Conservation (phyloP, 1,140 invertebrate species). For the Limonius californicus region DNA sequence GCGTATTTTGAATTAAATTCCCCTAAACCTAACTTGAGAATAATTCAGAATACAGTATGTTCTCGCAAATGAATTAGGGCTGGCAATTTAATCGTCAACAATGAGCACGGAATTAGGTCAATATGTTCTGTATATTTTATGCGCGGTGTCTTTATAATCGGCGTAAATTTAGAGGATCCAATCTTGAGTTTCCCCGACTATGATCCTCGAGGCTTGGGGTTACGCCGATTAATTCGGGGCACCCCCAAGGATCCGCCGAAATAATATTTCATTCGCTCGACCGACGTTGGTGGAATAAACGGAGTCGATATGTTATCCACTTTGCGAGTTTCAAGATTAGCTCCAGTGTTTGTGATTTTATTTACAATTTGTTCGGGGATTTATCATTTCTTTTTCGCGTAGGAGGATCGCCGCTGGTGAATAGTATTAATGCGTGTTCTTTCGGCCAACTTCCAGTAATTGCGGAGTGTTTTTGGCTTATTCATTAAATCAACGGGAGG, state of each 20-base stretch:
- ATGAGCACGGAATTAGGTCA: no score
- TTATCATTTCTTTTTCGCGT: background rate
- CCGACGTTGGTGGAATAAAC: background rate
- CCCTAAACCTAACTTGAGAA: no score
- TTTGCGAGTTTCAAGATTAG: background rate
- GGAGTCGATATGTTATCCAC: background rate
- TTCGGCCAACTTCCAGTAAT: background rate
- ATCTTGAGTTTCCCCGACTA: background rate
- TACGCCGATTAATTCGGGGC: conserved; percentile 6
- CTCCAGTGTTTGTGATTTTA: background rate
- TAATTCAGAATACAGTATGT: no score
- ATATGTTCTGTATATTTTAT: background rate
- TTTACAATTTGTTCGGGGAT: background rate
- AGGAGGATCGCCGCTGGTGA: no score
- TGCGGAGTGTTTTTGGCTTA: background rate
- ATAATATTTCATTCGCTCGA: conserved; percentile 6
- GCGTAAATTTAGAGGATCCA: background rate
- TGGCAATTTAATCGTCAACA: no score
- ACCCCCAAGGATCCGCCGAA: background rate
- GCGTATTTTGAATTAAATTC: no score
- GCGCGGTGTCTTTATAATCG: conserved; percentile 2
- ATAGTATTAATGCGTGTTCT: background rate
- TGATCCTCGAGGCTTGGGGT: conserved; percentile 10
- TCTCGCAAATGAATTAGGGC: no score
- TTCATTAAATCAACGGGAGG: conserved; percentile 1